These are phyloP conservation scores for Raja brachyura DNA, from an alignment of 2,113 vertebrate genomes.

Conservation along the genomic window DNA sequence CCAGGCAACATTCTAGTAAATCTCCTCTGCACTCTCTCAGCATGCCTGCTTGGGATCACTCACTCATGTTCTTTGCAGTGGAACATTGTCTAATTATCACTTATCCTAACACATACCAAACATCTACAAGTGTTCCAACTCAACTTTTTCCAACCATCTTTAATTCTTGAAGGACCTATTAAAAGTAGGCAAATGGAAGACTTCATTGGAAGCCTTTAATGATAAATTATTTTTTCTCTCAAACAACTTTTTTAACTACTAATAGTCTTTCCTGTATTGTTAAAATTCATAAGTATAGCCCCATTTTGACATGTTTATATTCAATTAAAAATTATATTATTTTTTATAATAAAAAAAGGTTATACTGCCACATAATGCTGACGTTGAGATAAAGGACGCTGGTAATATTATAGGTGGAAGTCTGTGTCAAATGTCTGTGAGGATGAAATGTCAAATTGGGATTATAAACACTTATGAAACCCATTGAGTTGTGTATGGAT, in stretches of 20 bases:
- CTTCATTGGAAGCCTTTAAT: background rate
- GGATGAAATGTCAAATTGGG: background rate
- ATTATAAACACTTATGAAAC: background rate
- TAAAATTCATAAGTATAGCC: background rate
- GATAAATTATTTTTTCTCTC: background rate
- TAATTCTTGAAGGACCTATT: background rate
- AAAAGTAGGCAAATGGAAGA: background rate
- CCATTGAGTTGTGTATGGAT: too few species aligned
- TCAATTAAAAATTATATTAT: background rate
- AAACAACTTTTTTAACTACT: background rate
- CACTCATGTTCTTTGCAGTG: background rate
- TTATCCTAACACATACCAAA: background rate
- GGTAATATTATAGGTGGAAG: background rate
- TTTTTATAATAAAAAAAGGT: background rate
- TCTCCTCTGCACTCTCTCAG: too few species aligned
- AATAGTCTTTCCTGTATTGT: background rate
- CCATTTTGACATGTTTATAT: background rate
- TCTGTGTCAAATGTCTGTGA: background rate
- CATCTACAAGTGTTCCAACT: background rate
- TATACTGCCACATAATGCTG: background rate
- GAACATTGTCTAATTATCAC: background rate
- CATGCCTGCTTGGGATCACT: background rate
- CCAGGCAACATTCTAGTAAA: too few species aligned
- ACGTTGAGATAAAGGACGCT: background rate
- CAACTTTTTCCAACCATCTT: background rate